Evolutionary conservation across 1,140 invertebrate species (phyloP), one percentile per base, ranked within the genome.

Genomic region (Ganaspis sp.): DNA sequence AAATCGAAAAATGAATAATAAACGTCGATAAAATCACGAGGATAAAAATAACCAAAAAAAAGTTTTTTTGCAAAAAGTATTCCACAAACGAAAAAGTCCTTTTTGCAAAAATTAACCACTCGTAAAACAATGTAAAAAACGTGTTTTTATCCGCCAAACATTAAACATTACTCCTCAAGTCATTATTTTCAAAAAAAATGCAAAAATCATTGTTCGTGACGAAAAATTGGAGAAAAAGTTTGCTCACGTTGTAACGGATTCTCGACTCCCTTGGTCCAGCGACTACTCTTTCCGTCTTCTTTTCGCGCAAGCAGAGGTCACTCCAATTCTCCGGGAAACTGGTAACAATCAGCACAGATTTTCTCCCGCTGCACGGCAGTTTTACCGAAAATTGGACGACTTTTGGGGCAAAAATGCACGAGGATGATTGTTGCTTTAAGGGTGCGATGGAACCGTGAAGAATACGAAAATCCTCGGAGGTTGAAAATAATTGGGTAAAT

Each of bases 181-280:
- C n/a, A n/a, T n/a, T n/a, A n/a, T n/a, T n/a, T n/a, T n/a, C n/a
- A n/a, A n/a, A n/a, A n/a, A n/a, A n/a, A n/a, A n/a, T n/a, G n/a
- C n/a, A n/a, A n/a, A n/a, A n/a, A n/a, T n/a, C 19, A 21, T 19
- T 70, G 21, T 29, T 12, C 8, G 12, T 26, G n/a, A 15, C 53
- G 34, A 15, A n/a, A 73, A 54, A 34, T 45, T 34, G 1, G 9
- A 6, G 9, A 49, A 11, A 45, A 75, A 73, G 37, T 45, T 37
- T 8, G 84, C 85, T 86, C 72, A 86, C 85, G 85, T 86, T 40
- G 83, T 85, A 85, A 77, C 70, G 72, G 70, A 75, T 80, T 83
- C 74, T 75, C 64, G 81, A 70, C 75, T 78, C 70, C 71, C 77
- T 81, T 64, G 82, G 19, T 75, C 74, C 37, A 70, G 53, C 69